These are phyloP conservation scores for Amphipyra tragopoginis DNA, from an alignment of 2,888 invertebrate genomes.

Conservation along the genomic window DNA sequence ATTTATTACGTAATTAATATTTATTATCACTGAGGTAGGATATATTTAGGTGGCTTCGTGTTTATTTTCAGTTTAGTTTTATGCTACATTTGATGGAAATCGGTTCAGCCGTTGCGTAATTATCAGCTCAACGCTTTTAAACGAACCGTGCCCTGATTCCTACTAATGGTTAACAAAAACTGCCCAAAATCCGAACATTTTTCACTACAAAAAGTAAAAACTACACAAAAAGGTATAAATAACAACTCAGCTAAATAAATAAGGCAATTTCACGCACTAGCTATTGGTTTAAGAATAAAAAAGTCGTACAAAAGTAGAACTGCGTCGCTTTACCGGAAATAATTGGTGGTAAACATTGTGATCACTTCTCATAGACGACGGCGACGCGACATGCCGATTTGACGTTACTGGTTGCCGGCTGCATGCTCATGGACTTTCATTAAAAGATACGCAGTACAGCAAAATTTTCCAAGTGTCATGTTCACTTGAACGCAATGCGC, in stretches of 20 bases:
- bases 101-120: no score
- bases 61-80: no score
- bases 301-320: constrained; percentile 38
- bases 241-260: constrained; percentile 43
- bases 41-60: no score
- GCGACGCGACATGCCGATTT: neutral
- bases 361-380: constrained; percentile 51
- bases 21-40: no score
- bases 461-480: no score
- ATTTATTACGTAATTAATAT: no score
- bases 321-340: constrained; percentile 60
- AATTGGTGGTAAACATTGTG: constrained; percentile 58
- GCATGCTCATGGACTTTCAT: no score
- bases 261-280: constrained; percentile 44
- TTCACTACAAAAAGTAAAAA: constrained; percentile 18
- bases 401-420: neutral
- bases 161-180: neutral
- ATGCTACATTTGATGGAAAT: no score
- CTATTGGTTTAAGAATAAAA: constrained; percentile 31
- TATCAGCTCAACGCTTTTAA: no score
- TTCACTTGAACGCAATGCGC: no score
- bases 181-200: constrained; percentile 5
- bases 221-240: constrained; percentile 28
- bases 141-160: neutral
- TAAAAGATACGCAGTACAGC: no score